Evolutionary conservation across 2,888 invertebrate species (phyloP), one percentile per base, ranked within the genome.

Genomic region (Apodemia duryi): DNA sequence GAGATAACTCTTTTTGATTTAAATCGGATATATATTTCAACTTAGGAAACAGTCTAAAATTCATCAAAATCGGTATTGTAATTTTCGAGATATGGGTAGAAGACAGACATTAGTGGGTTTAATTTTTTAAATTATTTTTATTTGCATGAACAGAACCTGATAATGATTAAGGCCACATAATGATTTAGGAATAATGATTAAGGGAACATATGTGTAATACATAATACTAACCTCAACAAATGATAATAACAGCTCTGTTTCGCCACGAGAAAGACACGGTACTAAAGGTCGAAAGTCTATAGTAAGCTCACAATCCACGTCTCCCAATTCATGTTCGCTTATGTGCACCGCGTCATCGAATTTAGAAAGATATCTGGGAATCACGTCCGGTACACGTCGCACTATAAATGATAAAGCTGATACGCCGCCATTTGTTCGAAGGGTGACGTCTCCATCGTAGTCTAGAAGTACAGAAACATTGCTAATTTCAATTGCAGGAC

Each of bases 281-380:
- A 96, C 93, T 71, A 95, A 81, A 64, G 94, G 83, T 77, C 92
- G 81, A 81, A 95, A 92, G 83, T 93, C 80, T 72, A 92, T 75
- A 71, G 91, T 95, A 2, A 97, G 92, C 80, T 97, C 97, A 74
- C 97, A 97, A 77, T 97, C 97, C 0, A 96, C 96, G 74, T 97
- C 97, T 0, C 96, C 96, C 35, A 97, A 91, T 79, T 97, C 97
- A 75, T 97, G 96, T 75, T 97, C 97, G 75, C 95, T 96, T 7
- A 96, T 93, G 72, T 95, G 94, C 13, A 97, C 95, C 0, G 96
- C 95, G 51, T 94, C 93, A 74, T 97, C 96, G 61, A 97, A 93
- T 78, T 96, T 95, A 62, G 93, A 86, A 63, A 95, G 83, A 65
- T 95, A 93, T 64, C 95, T 94, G 0, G 96, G 95, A 60, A 97